These are phyloP conservation scores for Ciconia stormi DNA, from an alignment of 2,113 vertebrate species.

Conservation along the genomic window DNA sequence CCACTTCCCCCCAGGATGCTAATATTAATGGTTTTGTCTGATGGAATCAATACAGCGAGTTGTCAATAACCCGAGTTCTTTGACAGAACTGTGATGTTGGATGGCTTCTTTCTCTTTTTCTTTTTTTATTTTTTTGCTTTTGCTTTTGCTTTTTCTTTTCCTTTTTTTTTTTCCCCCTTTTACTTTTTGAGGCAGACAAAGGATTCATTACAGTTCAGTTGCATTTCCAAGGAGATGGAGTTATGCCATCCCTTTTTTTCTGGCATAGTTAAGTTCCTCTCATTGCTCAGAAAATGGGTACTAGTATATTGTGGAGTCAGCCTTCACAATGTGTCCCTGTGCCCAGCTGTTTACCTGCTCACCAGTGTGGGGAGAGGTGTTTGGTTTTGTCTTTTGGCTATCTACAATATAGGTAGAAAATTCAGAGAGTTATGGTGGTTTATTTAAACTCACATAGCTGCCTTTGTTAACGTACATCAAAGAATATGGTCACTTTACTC, in stretches of 20 bases:
- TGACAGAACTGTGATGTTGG: background rate
- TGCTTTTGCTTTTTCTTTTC: too few relatives aligned
- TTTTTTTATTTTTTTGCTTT: rapidly evolving
- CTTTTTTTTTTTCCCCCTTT: background rate
- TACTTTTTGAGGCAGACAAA: background rate
- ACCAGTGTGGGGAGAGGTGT: background rate
- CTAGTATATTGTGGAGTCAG: background rate
- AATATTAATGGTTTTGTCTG: background rate
- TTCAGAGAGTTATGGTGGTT: background rate
- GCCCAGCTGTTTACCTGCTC: background rate
- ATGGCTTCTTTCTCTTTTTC: background rate
- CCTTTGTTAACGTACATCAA: background rate
- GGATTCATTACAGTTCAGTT: background rate
- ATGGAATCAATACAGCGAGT: background rate
- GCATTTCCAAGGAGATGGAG: background rate
- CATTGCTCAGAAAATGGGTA: background rate
- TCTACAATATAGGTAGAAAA: background rate
- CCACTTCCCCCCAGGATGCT: background rate
- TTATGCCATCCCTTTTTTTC: background rate
- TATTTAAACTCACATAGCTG: background rate
- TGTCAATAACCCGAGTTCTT: background rate
- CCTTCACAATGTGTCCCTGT: background rate
- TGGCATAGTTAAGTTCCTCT: background rate
- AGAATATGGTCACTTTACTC: background rate
- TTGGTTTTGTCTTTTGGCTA: background rate